phyloP scores from a whole-genome alignment of 2,888 invertebrate species.

The Drosophila cognata region DNA sequence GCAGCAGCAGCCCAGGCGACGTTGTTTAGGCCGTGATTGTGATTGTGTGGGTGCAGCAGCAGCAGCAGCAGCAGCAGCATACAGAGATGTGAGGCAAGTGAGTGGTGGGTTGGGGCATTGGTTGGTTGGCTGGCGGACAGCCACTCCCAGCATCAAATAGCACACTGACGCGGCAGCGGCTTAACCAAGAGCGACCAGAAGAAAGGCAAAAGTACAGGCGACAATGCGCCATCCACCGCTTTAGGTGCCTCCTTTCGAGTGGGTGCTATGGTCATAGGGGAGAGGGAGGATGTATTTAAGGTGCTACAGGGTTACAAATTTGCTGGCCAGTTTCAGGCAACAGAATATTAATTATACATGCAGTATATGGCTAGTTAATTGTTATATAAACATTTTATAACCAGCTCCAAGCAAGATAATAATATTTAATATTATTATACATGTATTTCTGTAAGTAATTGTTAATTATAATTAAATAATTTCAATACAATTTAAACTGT shows the following conservation, averaged over 20 bases:
- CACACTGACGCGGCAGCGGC: constrained; percentile 40
- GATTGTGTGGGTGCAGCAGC: constrained; percentile 50
- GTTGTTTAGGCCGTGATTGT: constrained; percentile 56
- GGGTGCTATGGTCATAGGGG: not conserved
- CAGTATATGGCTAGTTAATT: not conserved
- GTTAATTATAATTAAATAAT: no score
- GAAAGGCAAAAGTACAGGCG: constrained; percentile 55
- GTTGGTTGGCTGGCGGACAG: constrained; percentile 2
- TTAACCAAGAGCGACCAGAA: constrained; percentile 70
- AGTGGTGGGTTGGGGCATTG: not conserved
- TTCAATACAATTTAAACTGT: no score
- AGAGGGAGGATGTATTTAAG: not conserved
- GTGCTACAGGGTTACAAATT: constrained; percentile 32
- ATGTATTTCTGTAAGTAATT: no score
- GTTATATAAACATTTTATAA: not conserved
- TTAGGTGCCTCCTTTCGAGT: constrained; percentile 44
- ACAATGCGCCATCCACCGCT: constrained; percentile 47
- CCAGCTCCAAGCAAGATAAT: not conserved
- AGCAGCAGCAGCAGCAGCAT: constrained; percentile 21
- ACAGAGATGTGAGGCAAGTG: not conserved
- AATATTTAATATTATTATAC: not conserved
- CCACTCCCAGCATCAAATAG: constrained; percentile 55
- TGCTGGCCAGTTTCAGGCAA: not conserved
- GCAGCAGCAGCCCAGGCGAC: constrained; percentile 28
- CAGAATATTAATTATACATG: not conserved